Base-by-base conservation (phyloP, 1,140 invertebrate genomes). In the Psix sp. region DNA sequence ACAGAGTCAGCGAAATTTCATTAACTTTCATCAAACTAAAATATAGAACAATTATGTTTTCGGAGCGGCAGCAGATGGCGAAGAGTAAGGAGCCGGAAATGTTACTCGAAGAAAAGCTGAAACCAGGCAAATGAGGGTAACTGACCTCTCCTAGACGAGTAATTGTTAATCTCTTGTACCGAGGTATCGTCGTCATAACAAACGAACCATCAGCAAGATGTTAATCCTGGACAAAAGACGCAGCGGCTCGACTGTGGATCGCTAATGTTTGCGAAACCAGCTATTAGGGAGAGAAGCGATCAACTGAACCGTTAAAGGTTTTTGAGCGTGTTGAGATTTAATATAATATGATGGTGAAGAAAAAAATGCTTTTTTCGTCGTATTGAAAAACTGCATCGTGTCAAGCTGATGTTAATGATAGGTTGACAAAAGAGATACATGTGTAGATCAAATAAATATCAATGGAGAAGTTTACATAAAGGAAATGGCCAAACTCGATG, bases 221-320 rank as follows among this genome's bases (percentile, higher is more conserved):
- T 45, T 57, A 57, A 57, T 57, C 54, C 54, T 45, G 54, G 36
- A 57, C 42, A 57, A 57, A 46, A 42, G 31, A 18, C 54, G 42
- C 24, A 16, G 36, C 54, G 46, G 29, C 14, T 16, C 11, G 26
- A 57, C 29, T 24, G 7, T n/a, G 54, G 18, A 46, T 13, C n/a
- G 18, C 21, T 35, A 57, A 46, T 38, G 40, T 14, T 17, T 11
- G 26, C 38, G 52, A 26, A 29, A 56, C 38, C 16, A 48, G 20
- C 33, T 33, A 13, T 42, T 16, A 26, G 24, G 14, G 13, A 33
- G 24, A 33, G 33, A 18, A 16, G 26, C 40, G 21, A 54, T 21
- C 39, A 43, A 56, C 40, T 54, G 49, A 38, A 54, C 31, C 48
- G 48, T 52, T 38, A 54, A 54, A 54, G n/a, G n/a, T n/a, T n/a